A percentile compares a stretch with the other conserved stretches of the same genome.
These are phyloP conservation scores for Cataglyphis altisquamis DNA, from an alignment of 2,888 invertebrate species.

Conservation along the genomic window DNA sequence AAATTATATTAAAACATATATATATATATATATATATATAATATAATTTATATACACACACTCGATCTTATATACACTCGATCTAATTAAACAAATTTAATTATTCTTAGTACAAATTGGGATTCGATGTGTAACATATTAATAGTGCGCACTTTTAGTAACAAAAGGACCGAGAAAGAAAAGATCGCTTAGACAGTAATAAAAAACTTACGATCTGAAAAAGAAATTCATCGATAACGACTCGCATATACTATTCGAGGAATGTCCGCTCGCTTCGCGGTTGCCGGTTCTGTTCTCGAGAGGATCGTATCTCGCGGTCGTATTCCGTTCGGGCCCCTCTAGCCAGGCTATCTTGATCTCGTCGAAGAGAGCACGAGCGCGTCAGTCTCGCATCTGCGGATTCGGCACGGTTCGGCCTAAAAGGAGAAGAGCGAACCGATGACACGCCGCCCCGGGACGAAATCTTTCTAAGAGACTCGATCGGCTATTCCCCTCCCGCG, in stretches of 20 bases:
- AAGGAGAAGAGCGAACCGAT: conserved; percentile 81
- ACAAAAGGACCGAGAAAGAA: conserved; percentile 16
- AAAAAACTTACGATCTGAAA: conserved; percentile 46
- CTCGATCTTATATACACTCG: not conserved
- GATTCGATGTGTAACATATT: not conserved
- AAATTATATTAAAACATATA: not conserved
- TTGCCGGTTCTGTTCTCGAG: conserved; percentile 48
- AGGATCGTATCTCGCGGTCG: conserved; percentile 55
- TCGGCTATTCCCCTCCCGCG: conserved; percentile 48
- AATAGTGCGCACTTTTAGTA: not conserved
- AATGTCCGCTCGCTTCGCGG: conserved; percentile 45
- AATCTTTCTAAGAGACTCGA: conserved; percentile 75
- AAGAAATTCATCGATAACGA: conserved; percentile 51
- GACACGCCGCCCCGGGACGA: conserved; percentile 82
- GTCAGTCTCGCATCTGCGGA: conserved; percentile 74
- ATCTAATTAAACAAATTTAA: conserved; percentile 1
- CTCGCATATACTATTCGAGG: conserved; percentile 53
- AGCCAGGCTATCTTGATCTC: conserved; percentile 69
- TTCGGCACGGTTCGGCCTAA: conserved; percentile 77
- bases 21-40: not conserved
- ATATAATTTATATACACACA: not conserved
- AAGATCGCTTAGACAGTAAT: conserved; percentile 14
- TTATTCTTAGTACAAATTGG: not conserved
- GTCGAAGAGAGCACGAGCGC: conserved; percentile 45
- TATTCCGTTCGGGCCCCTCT: conserved; percentile 39